These are phyloP conservation scores for Malachius bipustulatus DNA, from an alignment of 2,888 invertebrate genomes.

Conservation along the genomic window DNA sequence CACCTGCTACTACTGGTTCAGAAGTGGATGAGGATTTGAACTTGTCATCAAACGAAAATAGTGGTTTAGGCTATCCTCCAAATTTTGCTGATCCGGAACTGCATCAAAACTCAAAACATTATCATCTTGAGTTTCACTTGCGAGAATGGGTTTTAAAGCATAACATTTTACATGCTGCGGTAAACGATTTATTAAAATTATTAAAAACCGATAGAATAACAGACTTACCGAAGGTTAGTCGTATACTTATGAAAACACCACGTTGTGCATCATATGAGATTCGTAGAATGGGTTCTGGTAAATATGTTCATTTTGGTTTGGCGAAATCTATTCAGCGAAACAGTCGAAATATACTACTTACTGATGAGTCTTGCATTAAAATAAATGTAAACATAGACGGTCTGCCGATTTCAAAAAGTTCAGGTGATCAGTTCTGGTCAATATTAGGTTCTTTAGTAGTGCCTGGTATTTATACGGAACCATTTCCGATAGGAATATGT, in stretches of 20 bases:
- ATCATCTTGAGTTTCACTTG: too few species aligned
- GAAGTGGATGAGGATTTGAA: too few species aligned
- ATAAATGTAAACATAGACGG: slow-evolving; percentile 15
- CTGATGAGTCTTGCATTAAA: slow-evolving; percentile 5
- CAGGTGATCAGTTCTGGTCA: slow-evolving; percentile 14
- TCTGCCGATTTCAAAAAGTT: slow-evolving; percentile 14
- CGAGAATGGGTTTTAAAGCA: slow-evolving; percentile 6
- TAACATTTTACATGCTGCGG: slow-evolving; percentile 7
- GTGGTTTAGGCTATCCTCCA: too few species aligned
- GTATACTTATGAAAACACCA: slow-evolving; percentile 13
- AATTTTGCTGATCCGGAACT: too few species aligned
- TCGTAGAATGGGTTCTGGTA: slow-evolving; percentile 6
- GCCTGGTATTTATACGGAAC: slow-evolving; percentile 8
- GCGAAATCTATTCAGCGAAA: slow-evolving; percentile 8
- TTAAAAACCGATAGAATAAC: slow-evolving; percentile 5
- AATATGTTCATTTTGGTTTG: slow-evolving; percentile 15
- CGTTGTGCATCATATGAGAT: slow-evolving; percentile 4
- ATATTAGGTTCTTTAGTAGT: slow-evolving; percentile 10
- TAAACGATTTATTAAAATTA: slow-evolving; percentile 6
- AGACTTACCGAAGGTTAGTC: slow-evolving; percentile 10
- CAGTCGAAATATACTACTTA: neutral
- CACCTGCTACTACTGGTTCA: too few species aligned
- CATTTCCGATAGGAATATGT: slow-evolving; percentile 14
- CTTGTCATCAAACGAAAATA: too few species aligned
- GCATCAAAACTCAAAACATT: too few species aligned